These are phyloP conservation scores for Acinonyx jubatus DNA, from an alignment of 2,113 vertebrate genomes.

Conservation along the genomic window DNA sequence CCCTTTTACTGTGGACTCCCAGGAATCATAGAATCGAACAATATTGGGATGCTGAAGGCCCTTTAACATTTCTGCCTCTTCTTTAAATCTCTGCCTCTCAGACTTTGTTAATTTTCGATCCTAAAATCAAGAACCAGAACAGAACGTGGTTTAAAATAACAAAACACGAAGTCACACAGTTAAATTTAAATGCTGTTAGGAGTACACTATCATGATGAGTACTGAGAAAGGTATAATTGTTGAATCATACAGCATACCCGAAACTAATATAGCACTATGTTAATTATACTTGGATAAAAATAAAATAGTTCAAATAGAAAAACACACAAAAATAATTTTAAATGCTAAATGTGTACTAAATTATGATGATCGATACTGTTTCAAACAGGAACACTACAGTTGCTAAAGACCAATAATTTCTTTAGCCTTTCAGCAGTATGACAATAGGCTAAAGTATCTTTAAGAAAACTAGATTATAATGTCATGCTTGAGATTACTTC, in stretches of 20 bases:
- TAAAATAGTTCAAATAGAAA: background rate
- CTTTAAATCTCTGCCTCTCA: conserved; percentile 98
- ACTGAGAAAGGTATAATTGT: background rate
- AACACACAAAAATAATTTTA: background rate
- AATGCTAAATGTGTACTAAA: conserved; percentile 30
- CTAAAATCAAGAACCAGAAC: conserved; percentile 82
- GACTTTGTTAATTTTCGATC: conserved; percentile 98
- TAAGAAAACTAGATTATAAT: conserved; percentile 50
- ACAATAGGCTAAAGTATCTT: background rate
- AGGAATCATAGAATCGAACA: conserved; percentile 99
- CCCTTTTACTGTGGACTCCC: conserved; percentile 98
- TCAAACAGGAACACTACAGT: conserved; percentile 30
- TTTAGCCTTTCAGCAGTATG: background rate
- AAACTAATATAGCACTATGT: background rate
- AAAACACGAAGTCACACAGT: background rate
- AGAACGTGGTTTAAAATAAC: conserved; percentile 46
- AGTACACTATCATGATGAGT: background rate
- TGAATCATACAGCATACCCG: background rate
- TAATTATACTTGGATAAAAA: background rate
- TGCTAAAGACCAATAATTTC: background rate
- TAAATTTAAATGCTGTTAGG: background rate
- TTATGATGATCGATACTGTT: background rate
- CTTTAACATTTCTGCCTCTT: conserved; percentile 98
- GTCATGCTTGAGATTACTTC: conserved; percentile 40
- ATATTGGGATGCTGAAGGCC: conserved; percentile 99